A percentile compares a stretch with the other conserved stretches of the same genome.
Conservation (phyloP, 2,888 invertebrate species). For the Congeria kusceri region DNA sequence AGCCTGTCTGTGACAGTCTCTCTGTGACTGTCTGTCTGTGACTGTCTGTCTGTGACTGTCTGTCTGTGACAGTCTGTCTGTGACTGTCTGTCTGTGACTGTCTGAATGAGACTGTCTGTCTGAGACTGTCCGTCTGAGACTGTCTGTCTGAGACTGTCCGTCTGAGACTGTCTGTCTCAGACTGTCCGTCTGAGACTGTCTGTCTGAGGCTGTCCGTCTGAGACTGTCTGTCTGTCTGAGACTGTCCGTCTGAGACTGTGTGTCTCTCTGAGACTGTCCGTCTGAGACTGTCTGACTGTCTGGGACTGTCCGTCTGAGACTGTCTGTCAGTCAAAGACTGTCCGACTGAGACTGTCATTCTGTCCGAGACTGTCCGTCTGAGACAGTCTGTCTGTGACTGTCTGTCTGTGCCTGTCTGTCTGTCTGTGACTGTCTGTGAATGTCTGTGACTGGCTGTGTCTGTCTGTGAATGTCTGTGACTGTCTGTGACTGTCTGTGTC, state of each 20-base stretch:
- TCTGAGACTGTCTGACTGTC: no score
- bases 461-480: constrained; percentile 11
- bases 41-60: not conserved
- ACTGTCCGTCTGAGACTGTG: not conserved
- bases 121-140: no score
- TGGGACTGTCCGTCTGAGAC: no score
- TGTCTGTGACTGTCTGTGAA: no score
- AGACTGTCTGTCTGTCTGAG: constrained; percentile 11
- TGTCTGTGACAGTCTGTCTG: not conserved
- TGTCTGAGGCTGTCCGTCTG: no score
- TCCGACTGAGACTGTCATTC: no score
- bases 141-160: constrained; percentile 11
- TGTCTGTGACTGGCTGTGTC: no score
- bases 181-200: constrained; percentile 8
- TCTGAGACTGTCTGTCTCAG: constrained; percentile 15
- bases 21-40: constrained; percentile 7
- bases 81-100: constrained; percentile 7
- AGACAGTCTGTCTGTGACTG: constrained; percentile 3
- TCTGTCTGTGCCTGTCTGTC: no score
- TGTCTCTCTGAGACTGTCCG: not conserved
- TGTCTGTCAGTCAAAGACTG: no score
- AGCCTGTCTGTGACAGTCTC: not conserved
- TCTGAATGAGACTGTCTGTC: no score
- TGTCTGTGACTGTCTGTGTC: no score
- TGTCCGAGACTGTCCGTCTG: no score